Percentiles rank a stretch among this genome's conserved stretches.
Conservation (phyloP, 2,797 vertebrate species). For the Vireo griseus region DNA sequence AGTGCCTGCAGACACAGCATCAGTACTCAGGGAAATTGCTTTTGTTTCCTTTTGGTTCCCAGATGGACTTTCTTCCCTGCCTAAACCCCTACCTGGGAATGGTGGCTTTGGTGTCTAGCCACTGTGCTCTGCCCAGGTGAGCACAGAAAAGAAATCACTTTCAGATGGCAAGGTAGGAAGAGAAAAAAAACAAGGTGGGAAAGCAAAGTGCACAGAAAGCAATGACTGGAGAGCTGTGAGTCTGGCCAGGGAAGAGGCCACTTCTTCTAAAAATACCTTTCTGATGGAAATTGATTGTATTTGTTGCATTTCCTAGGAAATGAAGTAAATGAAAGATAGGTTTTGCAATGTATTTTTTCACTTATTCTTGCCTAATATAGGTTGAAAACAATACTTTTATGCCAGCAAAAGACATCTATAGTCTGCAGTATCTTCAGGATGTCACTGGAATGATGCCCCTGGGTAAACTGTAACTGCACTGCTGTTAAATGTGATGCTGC, state of each 20-base stretch:
- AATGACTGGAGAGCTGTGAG: neutral
- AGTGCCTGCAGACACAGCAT: neutral
- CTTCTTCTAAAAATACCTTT: neutral
- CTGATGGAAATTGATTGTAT: neutral
- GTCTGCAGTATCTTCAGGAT: neutral
- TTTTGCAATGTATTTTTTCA: neutral
- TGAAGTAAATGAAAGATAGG: neutral
- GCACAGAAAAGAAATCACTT: neutral
- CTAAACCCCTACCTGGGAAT: neutral
- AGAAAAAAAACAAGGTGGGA: neutral
- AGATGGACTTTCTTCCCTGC: neutral
- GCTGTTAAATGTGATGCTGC: neutral
- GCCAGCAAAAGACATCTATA: neutral
- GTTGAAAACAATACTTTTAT: neutral
- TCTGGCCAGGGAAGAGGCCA: neutral
- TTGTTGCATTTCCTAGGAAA: neutral
- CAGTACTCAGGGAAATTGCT: neutral
- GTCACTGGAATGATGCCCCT: neutral
- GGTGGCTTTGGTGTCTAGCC: neutral
- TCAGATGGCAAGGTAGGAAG: neutral
- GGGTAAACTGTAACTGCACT: neutral
- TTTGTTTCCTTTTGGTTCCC: neutral
- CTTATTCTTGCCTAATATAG: neutral
- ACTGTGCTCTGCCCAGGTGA: neutral
- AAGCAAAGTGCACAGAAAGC: neutral